These are phyloP conservation scores for Neosilurus mollespiculum DNA, from an alignment of 2,797 vertebrate genomes.

Conservation along the genomic window DNA sequence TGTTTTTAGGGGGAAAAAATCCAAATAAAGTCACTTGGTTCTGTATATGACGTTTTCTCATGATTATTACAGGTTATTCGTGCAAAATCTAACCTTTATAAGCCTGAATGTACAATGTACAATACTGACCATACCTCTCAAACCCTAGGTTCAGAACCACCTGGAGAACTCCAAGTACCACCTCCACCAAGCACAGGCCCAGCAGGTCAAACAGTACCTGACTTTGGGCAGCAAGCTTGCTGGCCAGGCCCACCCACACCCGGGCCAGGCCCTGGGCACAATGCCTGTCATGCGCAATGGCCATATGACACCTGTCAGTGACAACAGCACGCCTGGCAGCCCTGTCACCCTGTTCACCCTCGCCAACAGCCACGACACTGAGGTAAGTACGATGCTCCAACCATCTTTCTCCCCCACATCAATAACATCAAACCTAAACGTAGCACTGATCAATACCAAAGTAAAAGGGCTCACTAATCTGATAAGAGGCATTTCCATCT, in stretches of 20 bases:
- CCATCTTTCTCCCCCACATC: constrained; percentile 57
- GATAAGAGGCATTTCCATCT: constrained; percentile 59
- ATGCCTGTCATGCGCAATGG: constrained; percentile 77
- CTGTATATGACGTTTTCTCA: not conserved
- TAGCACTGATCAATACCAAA: constrained; percentile 60
- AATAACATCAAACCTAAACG: constrained; percentile 61
- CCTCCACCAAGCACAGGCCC: constrained; percentile 82
- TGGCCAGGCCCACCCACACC: constrained; percentile 74
- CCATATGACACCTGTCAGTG: constrained; percentile 74
- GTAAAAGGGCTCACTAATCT: constrained; percentile 57
- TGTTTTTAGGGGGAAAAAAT: not conserved
- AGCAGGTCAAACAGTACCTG: constrained; percentile 91
- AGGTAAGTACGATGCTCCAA: constrained; percentile 70
- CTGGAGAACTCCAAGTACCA: constrained; percentile 90
- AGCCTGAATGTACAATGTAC: not conserved
- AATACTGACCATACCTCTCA: constrained; percentile 23
- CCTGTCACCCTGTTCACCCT: constrained; percentile 81
- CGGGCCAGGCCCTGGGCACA: constrained; percentile 71
- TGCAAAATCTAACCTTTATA: not conserved
- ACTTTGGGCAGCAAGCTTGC: constrained; percentile 84
- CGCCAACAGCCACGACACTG: constrained; percentile 76
- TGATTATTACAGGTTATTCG: not conserved
- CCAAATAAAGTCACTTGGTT: not conserved
- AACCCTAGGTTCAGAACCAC: constrained; percentile 84
- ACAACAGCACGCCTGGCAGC: constrained; percentile 73